Conservation (phyloP, 2,113 vertebrate species). For the Tor tambroides region DNA sequence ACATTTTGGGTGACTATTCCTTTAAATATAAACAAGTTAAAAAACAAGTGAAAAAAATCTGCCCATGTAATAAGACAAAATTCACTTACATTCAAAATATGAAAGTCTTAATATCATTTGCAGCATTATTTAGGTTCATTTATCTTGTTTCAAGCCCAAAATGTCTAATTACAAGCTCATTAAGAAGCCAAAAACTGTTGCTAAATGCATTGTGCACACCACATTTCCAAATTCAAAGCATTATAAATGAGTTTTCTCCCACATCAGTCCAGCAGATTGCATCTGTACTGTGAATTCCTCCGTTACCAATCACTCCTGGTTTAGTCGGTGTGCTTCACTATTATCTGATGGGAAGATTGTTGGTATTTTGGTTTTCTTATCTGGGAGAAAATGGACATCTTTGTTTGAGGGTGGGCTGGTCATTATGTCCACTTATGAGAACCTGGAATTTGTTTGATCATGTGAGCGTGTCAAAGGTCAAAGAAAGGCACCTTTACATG, state of each 20-base stretch:
- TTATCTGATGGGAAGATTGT: constrained; percentile 70
- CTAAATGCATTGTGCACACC: background rate
- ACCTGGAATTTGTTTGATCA: constrained; percentile 38
- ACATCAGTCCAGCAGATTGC: background rate
- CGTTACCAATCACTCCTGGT: background rate
- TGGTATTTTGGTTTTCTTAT: constrained; percentile 39
- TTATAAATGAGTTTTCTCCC: background rate
- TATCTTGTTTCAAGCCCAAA: background rate
- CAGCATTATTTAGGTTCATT: background rate
- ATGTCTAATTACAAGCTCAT: no score
- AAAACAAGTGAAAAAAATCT: no score
- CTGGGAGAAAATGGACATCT: constrained; percentile 60
- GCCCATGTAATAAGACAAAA: no score
- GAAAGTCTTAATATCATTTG: background rate
- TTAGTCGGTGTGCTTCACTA: background rate
- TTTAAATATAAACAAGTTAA: no score
- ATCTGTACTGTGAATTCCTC: background rate
- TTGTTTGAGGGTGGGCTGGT: constrained; percentile 57
- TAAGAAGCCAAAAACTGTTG: background rate
- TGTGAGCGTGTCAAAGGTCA: constrained; percentile 8
- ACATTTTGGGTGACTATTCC: no score
- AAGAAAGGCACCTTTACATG: background rate
- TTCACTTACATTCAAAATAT: no score
- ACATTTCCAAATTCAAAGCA: background rate
- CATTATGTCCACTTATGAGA: constrained; percentile 24